These are phyloP conservation scores for Condylura cristata DNA, from an alignment of 2,113 vertebrate species.

Conservation along the genomic window DNA sequence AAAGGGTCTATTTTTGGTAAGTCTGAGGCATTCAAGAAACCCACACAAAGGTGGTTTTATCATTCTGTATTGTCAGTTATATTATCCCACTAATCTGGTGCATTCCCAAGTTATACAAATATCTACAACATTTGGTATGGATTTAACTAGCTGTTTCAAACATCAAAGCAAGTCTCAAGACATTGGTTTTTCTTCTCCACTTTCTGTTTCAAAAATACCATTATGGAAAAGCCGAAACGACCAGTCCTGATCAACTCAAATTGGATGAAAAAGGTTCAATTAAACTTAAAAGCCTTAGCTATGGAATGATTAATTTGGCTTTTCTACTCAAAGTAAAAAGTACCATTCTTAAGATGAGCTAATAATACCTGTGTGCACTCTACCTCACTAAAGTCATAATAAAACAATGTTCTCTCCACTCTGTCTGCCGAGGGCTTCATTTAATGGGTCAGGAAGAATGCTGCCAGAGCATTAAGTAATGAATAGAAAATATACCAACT, in stretches of 20 bases:
- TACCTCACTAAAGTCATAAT: constrained; percentile 47
- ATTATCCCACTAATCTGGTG: neutral
- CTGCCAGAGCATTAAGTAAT: constrained; percentile 20
- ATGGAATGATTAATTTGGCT: constrained; percentile 41
- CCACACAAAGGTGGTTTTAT: neutral
- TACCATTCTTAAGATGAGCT: neutral
- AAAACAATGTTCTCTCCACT: constrained; percentile 57
- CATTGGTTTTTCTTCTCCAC: neutral
- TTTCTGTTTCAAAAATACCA: constrained; percentile 6
- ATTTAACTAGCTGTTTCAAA: neutral
- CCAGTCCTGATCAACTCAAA: constrained; percentile 44
- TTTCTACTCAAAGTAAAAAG: constrained; percentile 50
- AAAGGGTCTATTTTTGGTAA: constrained; percentile 28
- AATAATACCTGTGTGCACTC: constrained; percentile 24
- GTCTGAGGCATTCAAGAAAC: neutral
- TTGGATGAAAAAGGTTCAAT: constrained; percentile 37
- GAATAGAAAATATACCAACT: constrained; percentile 37
- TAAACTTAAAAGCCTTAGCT: constrained; percentile 57
- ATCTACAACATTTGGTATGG: neutral
- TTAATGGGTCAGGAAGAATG: constrained; percentile 63
- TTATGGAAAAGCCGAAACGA: constrained; percentile 39
- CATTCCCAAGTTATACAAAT: neutral
- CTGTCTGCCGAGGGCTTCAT: constrained; percentile 44
- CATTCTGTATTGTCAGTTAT: neutral
- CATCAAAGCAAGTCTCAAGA: neutral